A percentile compares a stretch with the other conserved stretches of the same genome.
Evolutionary conservation across 2,888 invertebrate genomes (phyloP).

Genomic region (Criorhina ranunculi): DNA sequence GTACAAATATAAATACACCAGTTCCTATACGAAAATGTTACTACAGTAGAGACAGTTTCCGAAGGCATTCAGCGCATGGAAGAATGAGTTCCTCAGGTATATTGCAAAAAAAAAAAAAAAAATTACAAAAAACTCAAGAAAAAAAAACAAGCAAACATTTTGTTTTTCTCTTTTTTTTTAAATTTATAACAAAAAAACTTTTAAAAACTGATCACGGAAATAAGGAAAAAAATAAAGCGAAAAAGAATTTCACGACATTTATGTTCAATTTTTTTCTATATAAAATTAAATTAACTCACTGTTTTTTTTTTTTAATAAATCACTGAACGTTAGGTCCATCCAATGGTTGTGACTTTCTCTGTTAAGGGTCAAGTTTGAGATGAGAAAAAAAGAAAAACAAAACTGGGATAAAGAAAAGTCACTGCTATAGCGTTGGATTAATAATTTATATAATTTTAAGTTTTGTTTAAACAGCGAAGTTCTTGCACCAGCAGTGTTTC

Average conservation of each 20-base stretch:
- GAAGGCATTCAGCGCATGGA: constrained; percentile 85
- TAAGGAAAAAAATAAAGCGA: constrained; percentile 51
- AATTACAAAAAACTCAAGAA: constrained; percentile 68
- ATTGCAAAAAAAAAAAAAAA: constrained; percentile 65
- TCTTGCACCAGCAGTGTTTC: constrained; percentile 52
- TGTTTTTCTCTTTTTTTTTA: constrained; percentile 54
- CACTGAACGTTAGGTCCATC: constrained; percentile 42
- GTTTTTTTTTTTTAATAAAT: constrained; percentile 43
- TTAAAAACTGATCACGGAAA: constrained; percentile 42
- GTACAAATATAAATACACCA: constrained; percentile 84
- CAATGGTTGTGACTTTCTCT: constrained; percentile 48
- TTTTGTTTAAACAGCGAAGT: constrained; percentile 27
- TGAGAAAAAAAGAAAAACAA: background rate
- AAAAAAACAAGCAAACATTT: constrained; percentile 63
- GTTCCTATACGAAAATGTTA: constrained; percentile 84
- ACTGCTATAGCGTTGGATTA: constrained; percentile 45
- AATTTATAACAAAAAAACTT: constrained; percentile 35
- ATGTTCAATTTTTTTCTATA: constrained; percentile 40
- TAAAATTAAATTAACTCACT: constrained; percentile 59
- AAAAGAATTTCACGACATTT: constrained; percentile 75
- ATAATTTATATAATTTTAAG: constrained; percentile 45
- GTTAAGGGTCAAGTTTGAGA: background rate
- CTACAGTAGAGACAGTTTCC: constrained; percentile 84
- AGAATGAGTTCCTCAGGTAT: constrained; percentile 84
- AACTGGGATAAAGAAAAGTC: constrained; percentile 20